Evolutionary conservation across 1,140 invertebrate species (phyloP).

Genomic region (Campodea augens): DNA sequence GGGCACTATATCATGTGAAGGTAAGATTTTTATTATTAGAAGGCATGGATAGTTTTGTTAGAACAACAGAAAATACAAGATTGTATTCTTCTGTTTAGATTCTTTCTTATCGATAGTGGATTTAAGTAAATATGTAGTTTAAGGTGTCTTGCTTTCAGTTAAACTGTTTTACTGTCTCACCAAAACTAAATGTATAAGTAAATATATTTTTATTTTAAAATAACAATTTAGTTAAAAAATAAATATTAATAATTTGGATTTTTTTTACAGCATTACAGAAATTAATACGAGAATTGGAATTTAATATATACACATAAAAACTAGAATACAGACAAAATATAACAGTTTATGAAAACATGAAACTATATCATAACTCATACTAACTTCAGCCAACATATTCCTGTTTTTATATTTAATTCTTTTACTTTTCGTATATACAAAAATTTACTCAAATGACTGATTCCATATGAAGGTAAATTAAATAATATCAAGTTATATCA

Average conservation of each 20-base stretch:
- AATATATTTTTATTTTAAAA: too few species aligned
- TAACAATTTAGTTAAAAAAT: too few species aligned
- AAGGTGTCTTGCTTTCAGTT: neutral
- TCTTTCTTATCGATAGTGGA: neutral
- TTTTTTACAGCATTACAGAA: too few species aligned
- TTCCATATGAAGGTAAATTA: neutral
- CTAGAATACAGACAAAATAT: too few species aligned
- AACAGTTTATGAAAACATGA: too few species aligned
- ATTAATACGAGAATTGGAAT: too few species aligned
- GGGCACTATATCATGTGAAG: slow-evolving; percentile 20
- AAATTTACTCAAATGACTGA: neutral
- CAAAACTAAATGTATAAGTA: neutral
- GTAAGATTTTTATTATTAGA: slow-evolving; percentile 10
- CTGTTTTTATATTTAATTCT: neutral
- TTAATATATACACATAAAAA: too few species aligned
- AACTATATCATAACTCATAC: too few species aligned
- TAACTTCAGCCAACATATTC: too few species aligned
- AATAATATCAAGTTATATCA: neutral
- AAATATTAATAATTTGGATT: too few species aligned
- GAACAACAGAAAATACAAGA: neutral
- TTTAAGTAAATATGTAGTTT: neutral
- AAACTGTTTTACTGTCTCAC: neutral
- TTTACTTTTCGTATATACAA: neutral
- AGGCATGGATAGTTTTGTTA: neutral
- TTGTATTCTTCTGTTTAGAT: neutral